Evolutionary conservation across 92 coral and sea anemone genomes (phyloP), one percentile per base, ranked within the genome.

Genomic region (Nematostella vectensis): DNA sequence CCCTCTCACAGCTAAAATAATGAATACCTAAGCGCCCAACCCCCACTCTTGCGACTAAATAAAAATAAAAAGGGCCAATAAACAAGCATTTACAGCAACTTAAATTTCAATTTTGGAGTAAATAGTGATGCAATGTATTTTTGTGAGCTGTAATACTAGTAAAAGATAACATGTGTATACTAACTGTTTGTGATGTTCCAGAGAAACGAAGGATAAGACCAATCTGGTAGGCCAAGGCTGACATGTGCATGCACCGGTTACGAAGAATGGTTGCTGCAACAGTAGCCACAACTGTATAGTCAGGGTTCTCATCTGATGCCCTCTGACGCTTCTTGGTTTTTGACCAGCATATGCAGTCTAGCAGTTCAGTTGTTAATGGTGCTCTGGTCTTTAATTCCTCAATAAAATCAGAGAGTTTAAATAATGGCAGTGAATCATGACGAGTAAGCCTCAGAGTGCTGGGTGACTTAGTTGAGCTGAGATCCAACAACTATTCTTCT

Each of bases 221-320:
- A 58, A 69, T 62, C 26, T 60, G 39, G 68, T 69, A 69, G 6
- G 76, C 76, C 59, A 69, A 29, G 40, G 76, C 76, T 12, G 76
- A 69, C 59, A 69, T 58, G 27, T 69, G 48, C 57, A 47, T 66
- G 54, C 76, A 69, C 27, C 76, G 59, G 20, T 31, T 26, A 25
- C 57, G 59, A 2, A 69, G 67, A 30, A 69, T 60, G 29, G 57
- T 47, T 47, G 69, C 57, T 11, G 76, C 70, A 50, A 69, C 50
- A 21, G 69, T 69, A 42, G 76, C 27, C 30, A 69, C 54, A 38
- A 57, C 70, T 30, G 58, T 69, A 11, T 49, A 19, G 43, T 18
- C 59, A 28, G 36, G 31, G 25, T 33, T 29, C 0, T 61, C 60
- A 33, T 49, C 30, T 37, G 27, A 8, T 31, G 48, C 43, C 56